phyloP scores from a whole-genome alignment of 2,888 invertebrate genomes.

The Parascotia fuliginaria region DNA sequence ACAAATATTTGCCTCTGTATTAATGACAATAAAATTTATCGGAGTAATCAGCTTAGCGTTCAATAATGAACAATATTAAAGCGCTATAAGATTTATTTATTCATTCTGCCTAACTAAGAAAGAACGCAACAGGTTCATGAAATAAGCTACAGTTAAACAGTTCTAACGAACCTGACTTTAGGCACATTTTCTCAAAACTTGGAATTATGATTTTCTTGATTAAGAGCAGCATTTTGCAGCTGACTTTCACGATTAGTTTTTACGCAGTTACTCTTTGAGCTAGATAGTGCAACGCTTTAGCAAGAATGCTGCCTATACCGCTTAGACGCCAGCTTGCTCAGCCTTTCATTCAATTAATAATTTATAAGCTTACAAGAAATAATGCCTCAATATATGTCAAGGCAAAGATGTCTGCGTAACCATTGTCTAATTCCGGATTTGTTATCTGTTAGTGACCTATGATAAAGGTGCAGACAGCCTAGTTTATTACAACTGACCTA shows the following conservation, averaged over 20 bases:
- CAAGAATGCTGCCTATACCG: slow-evolving; percentile 40
- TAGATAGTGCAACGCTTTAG: slow-evolving; percentile 37
- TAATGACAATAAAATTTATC: too few relatives aligned
- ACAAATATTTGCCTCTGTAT: too few relatives aligned
- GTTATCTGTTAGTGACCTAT: too few relatives aligned
- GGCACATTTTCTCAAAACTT: too few relatives aligned
- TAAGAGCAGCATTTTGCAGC: slow-evolving; percentile 28
- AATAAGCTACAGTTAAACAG: too few relatives aligned
- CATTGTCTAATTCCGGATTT: not conserved
- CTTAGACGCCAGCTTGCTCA: slow-evolving; percentile 26
- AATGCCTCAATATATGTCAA: slow-evolving; percentile 18
- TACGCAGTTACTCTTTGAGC: slow-evolving; percentile 35
- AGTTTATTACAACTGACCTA: too few relatives aligned
- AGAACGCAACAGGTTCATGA: too few relatives aligned
- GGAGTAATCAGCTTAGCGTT: too few relatives aligned
- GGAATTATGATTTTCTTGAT: too few relatives aligned
- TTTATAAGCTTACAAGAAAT: slow-evolving; percentile 49
- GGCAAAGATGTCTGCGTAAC: not conserved
- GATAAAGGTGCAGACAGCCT: too few relatives aligned
- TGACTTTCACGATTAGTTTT: slow-evolving; percentile 48
- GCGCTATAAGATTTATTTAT: slow-evolving; percentile 10
- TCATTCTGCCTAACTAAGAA: too few relatives aligned
- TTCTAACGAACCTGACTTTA: too few relatives aligned
- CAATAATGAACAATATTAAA: not conserved
- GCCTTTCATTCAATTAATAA: slow-evolving; percentile 57